Conservation (phyloP, 37 sponge, comb jelly and placozoan genomes). For the Chondrilla cf. caribensis region DNA sequence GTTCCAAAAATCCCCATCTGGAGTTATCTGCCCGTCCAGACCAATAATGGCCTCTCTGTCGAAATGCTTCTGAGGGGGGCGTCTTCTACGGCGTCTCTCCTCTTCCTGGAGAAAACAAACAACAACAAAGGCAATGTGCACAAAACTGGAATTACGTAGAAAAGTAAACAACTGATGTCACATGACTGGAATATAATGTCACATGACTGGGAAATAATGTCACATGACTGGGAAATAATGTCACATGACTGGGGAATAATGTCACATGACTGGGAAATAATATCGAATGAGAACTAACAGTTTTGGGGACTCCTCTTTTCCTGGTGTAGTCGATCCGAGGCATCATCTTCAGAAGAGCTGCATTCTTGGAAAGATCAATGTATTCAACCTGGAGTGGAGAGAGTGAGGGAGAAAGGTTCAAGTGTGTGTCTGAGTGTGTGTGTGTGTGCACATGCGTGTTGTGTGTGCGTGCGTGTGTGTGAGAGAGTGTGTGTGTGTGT, state of each 20-base stretch:
- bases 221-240: no score
- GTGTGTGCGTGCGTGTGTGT: background rate
- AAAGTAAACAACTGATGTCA: no score
- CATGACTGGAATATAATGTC: no score
- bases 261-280: no score
- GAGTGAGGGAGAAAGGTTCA: background rate
- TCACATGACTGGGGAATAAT: no score
- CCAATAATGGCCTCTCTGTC: constrained; percentile 75
- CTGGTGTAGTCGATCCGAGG: constrained; percentile 91
- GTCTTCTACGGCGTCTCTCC: background rate
- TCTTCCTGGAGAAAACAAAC: background rate
- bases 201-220: no score
- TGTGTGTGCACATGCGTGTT: background rate
- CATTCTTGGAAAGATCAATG: constrained; percentile 76
- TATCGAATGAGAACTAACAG: no score
- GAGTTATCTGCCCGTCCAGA: constrained; percentile 73
- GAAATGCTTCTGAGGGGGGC: constrained; percentile 85
- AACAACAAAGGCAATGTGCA: no score
- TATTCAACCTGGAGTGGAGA: constrained; percentile 64
- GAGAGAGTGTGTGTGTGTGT: background rate
- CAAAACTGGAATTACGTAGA: no score
- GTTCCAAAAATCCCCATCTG: constrained; percentile 83
- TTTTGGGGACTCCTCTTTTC: constrained; percentile 55
- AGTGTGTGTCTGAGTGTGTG: background rate
- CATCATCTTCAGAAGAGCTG: constrained; percentile 80